Conservation (phyloP, 2,888 invertebrate species). For the Criorhina ranunculi region DNA sequence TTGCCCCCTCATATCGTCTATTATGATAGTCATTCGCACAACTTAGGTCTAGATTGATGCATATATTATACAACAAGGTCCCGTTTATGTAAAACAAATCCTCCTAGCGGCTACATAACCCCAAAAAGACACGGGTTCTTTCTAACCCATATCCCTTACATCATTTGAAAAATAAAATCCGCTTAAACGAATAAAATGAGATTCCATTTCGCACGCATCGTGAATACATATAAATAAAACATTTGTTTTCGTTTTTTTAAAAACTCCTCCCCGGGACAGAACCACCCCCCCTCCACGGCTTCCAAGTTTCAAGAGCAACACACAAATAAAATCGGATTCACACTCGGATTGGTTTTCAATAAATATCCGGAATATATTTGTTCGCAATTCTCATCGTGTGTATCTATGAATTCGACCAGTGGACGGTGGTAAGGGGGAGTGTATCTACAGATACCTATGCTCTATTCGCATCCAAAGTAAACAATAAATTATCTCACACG, state of each 20-base stretch:
- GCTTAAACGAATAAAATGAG: constrained; percentile 11
- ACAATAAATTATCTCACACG: constrained; percentile 59
- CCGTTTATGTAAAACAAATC: no score
- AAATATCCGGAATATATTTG: constrained; percentile 24
- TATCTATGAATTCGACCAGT: constrained; percentile 21
- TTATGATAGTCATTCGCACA: no score
- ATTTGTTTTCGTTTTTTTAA: background rate
- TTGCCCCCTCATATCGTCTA: no score
- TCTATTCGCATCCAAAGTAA: constrained; percentile 20
- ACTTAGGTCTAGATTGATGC: no score
- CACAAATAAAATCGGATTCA: constrained; percentile 16
- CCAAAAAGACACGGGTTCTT: no score
- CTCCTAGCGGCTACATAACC: no score
- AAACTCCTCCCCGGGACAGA: background rate
- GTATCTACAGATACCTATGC: background rate
- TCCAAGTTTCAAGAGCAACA: background rate
- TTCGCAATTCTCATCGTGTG: constrained; percentile 4
- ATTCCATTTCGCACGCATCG: constrained; percentile 13
- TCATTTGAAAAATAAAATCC: background rate
- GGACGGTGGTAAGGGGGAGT: background rate
- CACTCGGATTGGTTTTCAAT: constrained; percentile 5
- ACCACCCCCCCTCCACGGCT: background rate
- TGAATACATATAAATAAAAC: constrained; percentile 5
- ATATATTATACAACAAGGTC: no score
- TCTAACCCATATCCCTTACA: background rate